These are phyloP conservation scores for Chrysomela aeneicollis DNA, from an alignment of 2,888 invertebrate species.

Conservation along the genomic window DNA sequence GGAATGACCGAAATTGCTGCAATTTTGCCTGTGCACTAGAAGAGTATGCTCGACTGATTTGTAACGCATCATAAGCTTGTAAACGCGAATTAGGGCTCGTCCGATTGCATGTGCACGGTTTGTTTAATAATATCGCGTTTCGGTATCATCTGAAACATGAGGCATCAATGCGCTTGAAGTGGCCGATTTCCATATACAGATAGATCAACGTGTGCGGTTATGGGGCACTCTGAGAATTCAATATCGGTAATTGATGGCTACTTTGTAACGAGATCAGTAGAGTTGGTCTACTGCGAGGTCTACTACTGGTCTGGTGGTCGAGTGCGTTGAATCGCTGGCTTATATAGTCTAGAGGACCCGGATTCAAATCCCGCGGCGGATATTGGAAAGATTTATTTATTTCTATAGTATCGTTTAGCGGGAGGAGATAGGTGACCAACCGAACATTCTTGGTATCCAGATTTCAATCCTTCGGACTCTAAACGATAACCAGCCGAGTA, in stretches of 20 bases:
- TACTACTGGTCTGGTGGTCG: no score
- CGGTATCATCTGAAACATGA: conserved; percentile 49
- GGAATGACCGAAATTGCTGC: background rate
- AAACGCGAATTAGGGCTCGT: conserved; percentile 43
- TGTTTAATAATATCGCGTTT: conserved; percentile 51
- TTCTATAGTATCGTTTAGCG: no score
- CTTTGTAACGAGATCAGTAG: conserved; percentile 36
- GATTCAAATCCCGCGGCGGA: no score
- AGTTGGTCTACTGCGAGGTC: background rate
- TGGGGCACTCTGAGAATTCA: conserved; percentile 44
- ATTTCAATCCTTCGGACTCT: no score
- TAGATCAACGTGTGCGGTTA: conserved; percentile 25
- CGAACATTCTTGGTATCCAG: no score
- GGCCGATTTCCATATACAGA: conserved; percentile 48
- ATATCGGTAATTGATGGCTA: conserved; percentile 49
- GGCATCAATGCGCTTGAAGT: conserved; percentile 50
- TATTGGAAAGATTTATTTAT: no score
- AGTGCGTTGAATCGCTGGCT: no score
- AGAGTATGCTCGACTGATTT: background rate
- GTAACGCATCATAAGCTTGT: conserved; percentile 18
- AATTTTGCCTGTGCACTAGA: background rate
- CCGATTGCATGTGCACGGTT: conserved; percentile 45
- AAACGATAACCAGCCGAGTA: no score
- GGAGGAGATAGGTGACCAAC: no score
- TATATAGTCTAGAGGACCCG: no score